These are phyloP conservation scores for Plumapathes pennacea DNA, from an alignment of 92 coral and sea anemone genomes.

Conservation along the genomic window DNA sequence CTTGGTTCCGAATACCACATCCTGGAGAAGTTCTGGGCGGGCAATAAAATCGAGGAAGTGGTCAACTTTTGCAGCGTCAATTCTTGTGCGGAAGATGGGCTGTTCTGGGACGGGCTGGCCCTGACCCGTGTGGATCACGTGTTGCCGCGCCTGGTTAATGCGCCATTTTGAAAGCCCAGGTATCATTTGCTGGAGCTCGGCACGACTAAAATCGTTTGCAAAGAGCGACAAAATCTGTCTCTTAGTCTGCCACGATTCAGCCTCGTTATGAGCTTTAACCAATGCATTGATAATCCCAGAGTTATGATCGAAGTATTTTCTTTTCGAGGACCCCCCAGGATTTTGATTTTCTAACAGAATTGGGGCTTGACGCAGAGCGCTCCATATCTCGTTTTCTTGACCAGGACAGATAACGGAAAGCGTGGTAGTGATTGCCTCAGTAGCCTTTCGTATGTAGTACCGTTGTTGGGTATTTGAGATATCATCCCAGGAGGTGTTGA, in stretches of 20 bases:
- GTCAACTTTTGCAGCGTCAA: too few species aligned
- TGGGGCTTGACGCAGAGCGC: constrained; percentile 1
- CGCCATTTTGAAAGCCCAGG: constrained; percentile 47
- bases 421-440: constrained; percentile 16
- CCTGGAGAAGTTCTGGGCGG: too few species aligned
- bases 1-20: too few species aligned
- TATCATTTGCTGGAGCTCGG: constrained; percentile 28
- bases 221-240: constrained; percentile 34
- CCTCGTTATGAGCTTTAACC: constrained; percentile 28
- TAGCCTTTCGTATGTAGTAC: constrained; percentile 34
- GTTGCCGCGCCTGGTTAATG: constrained; percentile 18
- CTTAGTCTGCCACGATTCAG: constrained; percentile 17
- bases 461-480: constrained; percentile 41
- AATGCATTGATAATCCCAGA: constrained; percentile 13
- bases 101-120: constrained; percentile 23
- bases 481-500: constrained; percentile 46
- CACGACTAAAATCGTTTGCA: constrained; percentile 29
- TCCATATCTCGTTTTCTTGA: constrained; percentile 23
- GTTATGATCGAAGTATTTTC: constrained; percentile 11
- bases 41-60: too few species aligned
- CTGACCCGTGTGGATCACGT: constrained; percentile 4
- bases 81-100: constrained; percentile 11
- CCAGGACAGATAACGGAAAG: constrained; percentile 43
- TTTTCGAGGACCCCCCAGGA: not conserved
- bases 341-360: not conserved